Conservation (phyloP, 2,888 invertebrate genomes). For the Leptopilina myrica region DNA sequence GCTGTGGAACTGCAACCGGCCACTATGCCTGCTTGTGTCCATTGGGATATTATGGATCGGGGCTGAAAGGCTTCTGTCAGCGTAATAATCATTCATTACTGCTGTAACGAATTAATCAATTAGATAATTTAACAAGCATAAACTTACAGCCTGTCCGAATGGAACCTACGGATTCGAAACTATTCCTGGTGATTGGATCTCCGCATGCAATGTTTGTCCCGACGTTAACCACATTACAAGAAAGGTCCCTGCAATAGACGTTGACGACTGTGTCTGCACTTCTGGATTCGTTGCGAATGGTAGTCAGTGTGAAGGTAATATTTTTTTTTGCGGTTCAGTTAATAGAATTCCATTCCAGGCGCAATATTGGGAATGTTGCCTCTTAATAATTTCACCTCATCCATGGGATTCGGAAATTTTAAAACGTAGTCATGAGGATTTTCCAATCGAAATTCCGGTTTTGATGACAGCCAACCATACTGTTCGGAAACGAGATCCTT, state of each 20-base stretch:
- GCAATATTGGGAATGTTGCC: constrained; percentile 63
- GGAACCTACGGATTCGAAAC: constrained; percentile 79
- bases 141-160: constrained; percentile 80
- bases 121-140: neutral
- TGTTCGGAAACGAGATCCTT: constrained; percentile 46
- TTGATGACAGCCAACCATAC: constrained; percentile 69
- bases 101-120: neutral
- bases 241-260: constrained; percentile 78
- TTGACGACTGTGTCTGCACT: constrained; percentile 81
- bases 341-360: constrained; percentile 62
- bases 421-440: constrained; percentile 61
- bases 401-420: constrained; percentile 62
- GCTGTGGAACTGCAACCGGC: constrained; percentile 83
- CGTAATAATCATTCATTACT: constrained; percentile 73
- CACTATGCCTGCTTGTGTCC: constrained; percentile 84
- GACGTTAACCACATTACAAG: constrained; percentile 81
- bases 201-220: constrained; percentile 79
- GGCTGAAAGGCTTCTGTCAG: constrained; percentile 80
- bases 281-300: constrained; percentile 79
- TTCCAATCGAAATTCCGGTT: constrained; percentile 66
- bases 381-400: constrained; percentile 55
- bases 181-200: constrained; percentile 79
- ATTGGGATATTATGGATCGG: constrained; percentile 82
- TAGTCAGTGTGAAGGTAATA: constrained; percentile 79
- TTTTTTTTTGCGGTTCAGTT: constrained; percentile 16